Percentiles rank a stretch among this genome's conserved stretches.
These are phyloP conservation scores for Halcyon leucocephala DNA, from an alignment of 2,797 vertebrate species.

Conservation along the genomic window DNA sequence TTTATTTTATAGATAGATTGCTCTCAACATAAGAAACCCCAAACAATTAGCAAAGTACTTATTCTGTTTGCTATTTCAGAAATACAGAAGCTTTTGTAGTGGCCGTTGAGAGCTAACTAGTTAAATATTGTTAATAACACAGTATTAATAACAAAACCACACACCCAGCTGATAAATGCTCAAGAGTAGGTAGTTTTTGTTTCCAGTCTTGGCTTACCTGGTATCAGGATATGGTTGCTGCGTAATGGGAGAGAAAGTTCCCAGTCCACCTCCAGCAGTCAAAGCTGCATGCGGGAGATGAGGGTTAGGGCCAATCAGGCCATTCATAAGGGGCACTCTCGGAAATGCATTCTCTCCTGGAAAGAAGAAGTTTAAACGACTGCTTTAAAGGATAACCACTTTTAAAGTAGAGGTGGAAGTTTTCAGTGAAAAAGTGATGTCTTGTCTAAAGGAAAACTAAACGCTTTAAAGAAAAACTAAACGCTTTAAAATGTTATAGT, in stretches of 20 bases:
- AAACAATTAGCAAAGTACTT: not conserved
- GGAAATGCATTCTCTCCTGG: conserved; percentile 90
- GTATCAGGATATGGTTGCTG: conserved; percentile 89
- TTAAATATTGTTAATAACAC: not conserved
- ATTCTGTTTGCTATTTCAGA: not conserved
- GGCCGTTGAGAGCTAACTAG: not conserved
- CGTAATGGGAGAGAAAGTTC: conserved; percentile 87
- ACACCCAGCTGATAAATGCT: not conserved
- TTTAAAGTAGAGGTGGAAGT: not conserved
- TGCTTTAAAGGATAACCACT: not conserved
- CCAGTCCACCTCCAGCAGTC: conserved; percentile 85
- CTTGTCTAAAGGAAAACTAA: not conserved
- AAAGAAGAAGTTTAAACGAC: not conserved
- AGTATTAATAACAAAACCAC: not conserved
- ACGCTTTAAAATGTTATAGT: accelerated
- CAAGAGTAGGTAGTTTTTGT: not conserved
- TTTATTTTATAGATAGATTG: not conserved
- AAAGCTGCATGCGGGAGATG: conserved; percentile 85
- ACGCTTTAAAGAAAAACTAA: not conserved
- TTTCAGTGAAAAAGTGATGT: not conserved
- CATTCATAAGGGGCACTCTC: conserved; percentile 94
- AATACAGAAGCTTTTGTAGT: not conserved
- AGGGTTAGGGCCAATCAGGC: conserved; percentile 89
- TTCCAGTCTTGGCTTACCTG: conserved; percentile 80
- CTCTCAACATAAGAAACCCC: not conserved